Evolutionary conservation across 2,113 vertebrate species (phyloP).

Genomic region (Anseranas semipalmata): DNA sequence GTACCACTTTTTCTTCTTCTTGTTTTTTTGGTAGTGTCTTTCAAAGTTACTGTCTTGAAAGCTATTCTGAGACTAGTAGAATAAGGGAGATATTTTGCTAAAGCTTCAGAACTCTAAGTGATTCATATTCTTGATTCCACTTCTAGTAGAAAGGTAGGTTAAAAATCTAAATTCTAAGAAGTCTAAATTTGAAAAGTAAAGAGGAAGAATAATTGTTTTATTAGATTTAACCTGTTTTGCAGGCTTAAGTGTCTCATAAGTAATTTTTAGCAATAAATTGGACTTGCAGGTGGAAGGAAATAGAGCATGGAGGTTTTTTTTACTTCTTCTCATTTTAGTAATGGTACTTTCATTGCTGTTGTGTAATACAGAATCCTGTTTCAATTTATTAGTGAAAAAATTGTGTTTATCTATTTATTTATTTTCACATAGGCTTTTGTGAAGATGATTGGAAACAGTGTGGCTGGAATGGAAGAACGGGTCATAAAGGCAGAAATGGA

Average conservation of each 20-base stretch:
- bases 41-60: not conserved
- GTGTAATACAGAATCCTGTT: not conserved
- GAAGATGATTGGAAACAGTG: constrained; percentile 86
- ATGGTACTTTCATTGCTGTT: not conserved
- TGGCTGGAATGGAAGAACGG: constrained; percentile 88
- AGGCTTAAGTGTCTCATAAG: not conserved
- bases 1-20: not conserved
- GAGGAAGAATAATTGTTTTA: not conserved
- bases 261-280: not conserved
- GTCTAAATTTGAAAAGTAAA: not conserved
- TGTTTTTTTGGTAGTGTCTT: not conserved
- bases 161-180: not conserved
- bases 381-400: not conserved
- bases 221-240: not conserved
- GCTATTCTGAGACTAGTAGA: not conserved
- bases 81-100: not conserved
- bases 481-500: constrained; percentile 89
- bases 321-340: not conserved
- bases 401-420: not conserved
- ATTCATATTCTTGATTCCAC: not conserved
- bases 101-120: not conserved
- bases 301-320: not conserved
- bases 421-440: constrained; percentile 83
- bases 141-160: not conserved
- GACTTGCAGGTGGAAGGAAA: not conserved